These are phyloP conservation scores for Hofmannophila pseudospretella DNA, from an alignment of 2,888 invertebrate species.

Conservation along the genomic window DNA sequence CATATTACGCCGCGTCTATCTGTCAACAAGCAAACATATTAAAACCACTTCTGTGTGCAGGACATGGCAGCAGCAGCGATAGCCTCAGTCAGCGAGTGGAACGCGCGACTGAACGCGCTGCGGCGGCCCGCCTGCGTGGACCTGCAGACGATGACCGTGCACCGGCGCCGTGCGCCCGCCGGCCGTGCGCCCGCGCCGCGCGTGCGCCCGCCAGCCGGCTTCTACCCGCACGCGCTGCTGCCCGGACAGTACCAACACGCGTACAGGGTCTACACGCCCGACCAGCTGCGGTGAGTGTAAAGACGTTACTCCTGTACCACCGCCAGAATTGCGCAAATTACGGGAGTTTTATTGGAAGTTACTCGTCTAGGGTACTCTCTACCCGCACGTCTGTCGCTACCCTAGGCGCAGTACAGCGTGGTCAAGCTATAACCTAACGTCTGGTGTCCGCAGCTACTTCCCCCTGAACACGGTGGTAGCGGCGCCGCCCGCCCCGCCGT, in stretches of 20 bases:
- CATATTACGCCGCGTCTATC: too few relatives aligned
- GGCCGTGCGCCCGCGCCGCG: slow-evolving; percentile 20
- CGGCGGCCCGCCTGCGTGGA: slow-evolving; percentile 90
- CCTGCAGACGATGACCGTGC: slow-evolving; percentile 92
- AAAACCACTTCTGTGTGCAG: slow-evolving; percentile 39
- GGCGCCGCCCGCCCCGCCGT: slow-evolving; percentile 51
- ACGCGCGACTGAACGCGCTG: slow-evolving; percentile 88
- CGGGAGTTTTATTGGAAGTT: too few relatives aligned
- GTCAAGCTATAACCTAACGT: too few relatives aligned
- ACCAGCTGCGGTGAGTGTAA: slow-evolving; percentile 86
- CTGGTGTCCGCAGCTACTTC: slow-evolving; percentile 92
- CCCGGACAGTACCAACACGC: slow-evolving; percentile 97
- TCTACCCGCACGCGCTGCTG: slow-evolving; percentile 95
- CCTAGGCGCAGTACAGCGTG: too few relatives aligned
- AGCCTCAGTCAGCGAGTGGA: slow-evolving; percentile 93
- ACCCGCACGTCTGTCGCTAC: too few relatives aligned
- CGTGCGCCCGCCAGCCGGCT: slow-evolving; percentile 70
- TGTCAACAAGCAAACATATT: too few relatives aligned
- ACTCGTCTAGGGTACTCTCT: too few relatives aligned
- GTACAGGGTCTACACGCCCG: slow-evolving; percentile 87
- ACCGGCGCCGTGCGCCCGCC: slow-evolving; percentile 66
- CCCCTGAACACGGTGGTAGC: slow-evolving; percentile 93
- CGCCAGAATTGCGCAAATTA: not conserved
- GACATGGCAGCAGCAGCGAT: slow-evolving; percentile 90
- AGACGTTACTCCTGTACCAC: not conserved